Base-by-base conservation (phyloP, 2,888 invertebrate genomes). In the Scaptomyza tumidula region DNA sequence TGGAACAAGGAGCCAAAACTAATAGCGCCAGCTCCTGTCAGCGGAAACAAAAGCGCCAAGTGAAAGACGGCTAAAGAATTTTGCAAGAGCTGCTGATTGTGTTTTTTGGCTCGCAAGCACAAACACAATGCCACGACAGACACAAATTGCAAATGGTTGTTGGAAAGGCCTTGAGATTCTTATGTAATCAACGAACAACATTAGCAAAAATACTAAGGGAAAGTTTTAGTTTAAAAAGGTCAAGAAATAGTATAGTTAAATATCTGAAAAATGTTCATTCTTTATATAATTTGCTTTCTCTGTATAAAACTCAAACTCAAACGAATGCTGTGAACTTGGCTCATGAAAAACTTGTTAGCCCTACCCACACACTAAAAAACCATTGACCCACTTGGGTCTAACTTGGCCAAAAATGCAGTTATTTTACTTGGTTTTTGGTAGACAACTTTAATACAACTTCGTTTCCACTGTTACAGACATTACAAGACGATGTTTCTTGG, bases 381-480 rank as follows among this genome's bases (percentile, higher is more conserved):
- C 41, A 35, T 44, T 58, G 50, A 50, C 56, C 59, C 33, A 71
- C 37, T 66, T 57, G 54, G 0, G 44, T 24, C 19, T 45, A 41
- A 49, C 16, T n/a, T 35, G 46, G 49, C 37, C 11, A 31, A 58
- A 52, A 55, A 16, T 56, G 29, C 27, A 33, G 16, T 31, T 27
- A 41, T 27, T 43, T 56, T 19, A 33, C 14, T 24, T 24, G 24
- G 24, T 3, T 24, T 24, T 24, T 1, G 7, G n/a, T 3, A 14
- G 14, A 2, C n/a, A 43, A 43, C 48, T 78, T 85, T 70, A 87
- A 82, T 66, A 75, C 27, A 80, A 55, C 44, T 65, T 75, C 48
- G 75, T 48, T 33, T 88, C 71, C 55, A 81, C 31, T 6, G 29
- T 31, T 9, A 71, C 16, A 7, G 76, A 55, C 39, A 46, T 56